Percentiles rank a stretch among this genome's conserved stretches.
Conservation (phyloP, 1,140 invertebrate genomes). For the Drosophila prosaltans region DNA sequence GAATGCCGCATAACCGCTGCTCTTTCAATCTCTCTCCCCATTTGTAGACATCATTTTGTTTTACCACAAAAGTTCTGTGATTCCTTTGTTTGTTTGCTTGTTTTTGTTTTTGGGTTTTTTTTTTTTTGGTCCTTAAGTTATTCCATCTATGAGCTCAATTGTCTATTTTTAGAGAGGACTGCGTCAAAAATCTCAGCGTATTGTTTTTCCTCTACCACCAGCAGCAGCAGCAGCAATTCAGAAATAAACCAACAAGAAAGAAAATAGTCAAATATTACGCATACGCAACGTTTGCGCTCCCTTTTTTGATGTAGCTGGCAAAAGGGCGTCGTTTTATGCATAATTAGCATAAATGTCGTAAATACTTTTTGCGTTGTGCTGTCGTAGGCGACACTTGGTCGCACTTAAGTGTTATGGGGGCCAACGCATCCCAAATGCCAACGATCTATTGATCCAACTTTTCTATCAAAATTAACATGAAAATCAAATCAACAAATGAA, state of each 20-base stretch:
- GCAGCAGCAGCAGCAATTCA: neutral
- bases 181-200: slow-evolving; percentile 1
- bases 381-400: slow-evolving; percentile 54
- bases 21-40: neutral
- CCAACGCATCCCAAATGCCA: slow-evolving; percentile 38
- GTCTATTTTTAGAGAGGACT: slow-evolving; percentile 16
- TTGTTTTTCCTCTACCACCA: neutral
- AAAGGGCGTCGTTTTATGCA: slow-evolving; percentile 47
- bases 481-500: slow-evolving; percentile 74
- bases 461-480: slow-evolving; percentile 70
- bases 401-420: slow-evolving; percentile 49
- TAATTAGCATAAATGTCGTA: slow-evolving; percentile 75
- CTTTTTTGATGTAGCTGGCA: neutral
- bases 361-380: slow-evolving; percentile 42
- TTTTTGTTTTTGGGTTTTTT: neutral
- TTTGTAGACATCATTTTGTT: neutral
- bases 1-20: neutral
- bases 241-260: slow-evolving; percentile 7
- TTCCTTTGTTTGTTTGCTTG: neutral
- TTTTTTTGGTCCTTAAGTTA: slow-evolving; percentile 10
- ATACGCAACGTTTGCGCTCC: slow-evolving; percentile 8
- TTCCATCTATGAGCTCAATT: neutral
- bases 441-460: slow-evolving; percentile 42
- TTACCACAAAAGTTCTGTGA: slow-evolving; percentile 1
- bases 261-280: slow-evolving; percentile 15